Conservation (phyloP, 2,888 invertebrate species). For the Dicranocentrus wangi region DNA sequence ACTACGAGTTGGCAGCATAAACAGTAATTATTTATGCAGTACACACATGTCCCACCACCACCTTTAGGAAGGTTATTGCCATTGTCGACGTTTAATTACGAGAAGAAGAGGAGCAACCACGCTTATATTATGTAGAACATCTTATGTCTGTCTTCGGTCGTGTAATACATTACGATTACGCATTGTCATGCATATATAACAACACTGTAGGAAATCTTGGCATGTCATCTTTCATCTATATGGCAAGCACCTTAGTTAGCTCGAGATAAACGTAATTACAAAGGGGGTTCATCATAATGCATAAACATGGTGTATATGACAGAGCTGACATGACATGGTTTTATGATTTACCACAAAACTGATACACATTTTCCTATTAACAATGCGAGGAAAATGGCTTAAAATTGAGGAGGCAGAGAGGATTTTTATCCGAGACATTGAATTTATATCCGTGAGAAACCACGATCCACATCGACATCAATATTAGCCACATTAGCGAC, state of each 20-base stretch:
- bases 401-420: neutral
- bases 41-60: neutral
- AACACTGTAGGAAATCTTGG: neutral
- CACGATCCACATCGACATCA: neutral
- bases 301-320: no score
- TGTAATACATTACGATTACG: no score
- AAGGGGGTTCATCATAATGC: no score
- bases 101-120: neutral
- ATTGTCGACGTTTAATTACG: conserved; percentile 11
- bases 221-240: neutral
- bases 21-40: neutral
- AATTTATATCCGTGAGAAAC: conserved; percentile 28
- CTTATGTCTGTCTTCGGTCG: neutral
- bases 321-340: no score
- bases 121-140: conserved; percentile 8
- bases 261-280: neutral
- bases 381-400: neutral
- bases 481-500: neutral
- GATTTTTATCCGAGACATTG: neutral
- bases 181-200: neutral
- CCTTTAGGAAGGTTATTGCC: conserved; percentile 6
- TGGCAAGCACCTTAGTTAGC: neutral
- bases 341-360: neutral
- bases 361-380: neutral
- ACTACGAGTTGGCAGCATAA: no score